These are phyloP conservation scores for Sebastes itinus DNA, from an alignment of 2,797 vertebrate genomes.

Conservation along the genomic window DNA sequence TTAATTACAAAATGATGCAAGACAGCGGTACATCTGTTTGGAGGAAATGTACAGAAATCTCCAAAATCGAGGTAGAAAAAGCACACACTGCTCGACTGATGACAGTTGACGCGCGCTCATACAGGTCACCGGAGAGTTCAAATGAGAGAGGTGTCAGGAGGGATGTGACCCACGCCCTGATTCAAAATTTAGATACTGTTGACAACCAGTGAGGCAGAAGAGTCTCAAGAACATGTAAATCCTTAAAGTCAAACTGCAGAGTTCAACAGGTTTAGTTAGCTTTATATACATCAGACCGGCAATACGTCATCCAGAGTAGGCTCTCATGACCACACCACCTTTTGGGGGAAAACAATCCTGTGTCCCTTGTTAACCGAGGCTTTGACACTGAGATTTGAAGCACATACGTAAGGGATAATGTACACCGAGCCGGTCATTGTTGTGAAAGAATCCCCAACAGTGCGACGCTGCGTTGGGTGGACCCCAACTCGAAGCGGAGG, in stretches of 20 bases:
- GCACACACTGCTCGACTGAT: conserved; percentile 61
- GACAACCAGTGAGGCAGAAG: conserved; percentile 10
- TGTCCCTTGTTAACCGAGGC: no score
- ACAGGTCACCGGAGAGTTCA: conserved; percentile 39
- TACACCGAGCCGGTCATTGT: no score
- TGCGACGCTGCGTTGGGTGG: no score
- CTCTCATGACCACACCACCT: no score
- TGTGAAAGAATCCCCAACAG: no score
- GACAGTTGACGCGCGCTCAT: conserved; percentile 45
- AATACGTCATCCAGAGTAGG: no score
- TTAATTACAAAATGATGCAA: conserved; percentile 62
- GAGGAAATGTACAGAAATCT: conserved; percentile 59
- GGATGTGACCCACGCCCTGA: conserved; percentile 27
- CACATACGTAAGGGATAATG: no score
- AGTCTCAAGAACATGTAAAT: conserved; percentile 15
- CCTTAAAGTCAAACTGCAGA: conserved; percentile 25
- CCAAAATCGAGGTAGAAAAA: conserved; percentile 82
- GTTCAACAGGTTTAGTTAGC: conserved; percentile 1
- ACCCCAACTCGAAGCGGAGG: no score
- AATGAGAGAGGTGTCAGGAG: not conserved
- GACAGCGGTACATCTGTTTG: conserved; percentile 45
- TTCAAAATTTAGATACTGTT: not conserved
- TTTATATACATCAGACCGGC: not conserved
- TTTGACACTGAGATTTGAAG: no score
- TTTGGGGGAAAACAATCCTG: no score